Percentiles rank a stretch among this genome's conserved stretches.
Conservation (phyloP, 2,888 invertebrate genomes). For the Ochlodes sylvanus region DNA sequence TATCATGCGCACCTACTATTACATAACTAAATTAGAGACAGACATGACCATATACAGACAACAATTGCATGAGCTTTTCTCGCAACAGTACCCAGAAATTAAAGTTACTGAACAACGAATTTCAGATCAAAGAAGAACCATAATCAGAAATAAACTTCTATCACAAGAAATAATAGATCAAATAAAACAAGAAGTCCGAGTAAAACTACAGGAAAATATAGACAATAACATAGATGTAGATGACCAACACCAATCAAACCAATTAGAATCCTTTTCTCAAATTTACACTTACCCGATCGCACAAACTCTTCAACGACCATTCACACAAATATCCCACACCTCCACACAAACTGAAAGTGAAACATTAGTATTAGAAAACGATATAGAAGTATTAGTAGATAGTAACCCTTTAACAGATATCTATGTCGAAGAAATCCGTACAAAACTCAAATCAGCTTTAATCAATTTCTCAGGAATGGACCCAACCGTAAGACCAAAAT, state of each 20-base stretch:
- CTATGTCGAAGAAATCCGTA: not conserved
- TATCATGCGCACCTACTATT: no score
- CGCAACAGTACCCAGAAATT: constrained; percentile 38
- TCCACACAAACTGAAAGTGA: constrained; percentile 7
- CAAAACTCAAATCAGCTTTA: not conserved
- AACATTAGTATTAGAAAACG: no score
- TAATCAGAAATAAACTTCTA: constrained; percentile 40
- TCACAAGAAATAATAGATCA: constrained; percentile 11
- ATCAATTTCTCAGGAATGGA: constrained; percentile 12
- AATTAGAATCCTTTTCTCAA: constrained; percentile 1
- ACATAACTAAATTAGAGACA: no score
- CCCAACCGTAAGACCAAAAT: constrained; percentile 18
- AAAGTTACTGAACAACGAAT: constrained; percentile 42
- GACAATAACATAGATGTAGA: not conserved
- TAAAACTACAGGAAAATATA: constrained; percentile 11
- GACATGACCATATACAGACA: no score
- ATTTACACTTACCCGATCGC: not conserved
- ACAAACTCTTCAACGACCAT: not conserved
- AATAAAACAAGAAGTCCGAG: constrained; percentile 26
- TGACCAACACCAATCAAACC: constrained; percentile 2
- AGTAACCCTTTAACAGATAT: not conserved
- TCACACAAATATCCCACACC: not conserved
- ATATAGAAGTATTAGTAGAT: no score
- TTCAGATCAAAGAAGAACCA: constrained; percentile 43
- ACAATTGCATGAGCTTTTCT: no score